Evolutionary conservation across 2,113 vertebrate species (phyloP).

Genomic region (Elanus axillaris): DNA sequence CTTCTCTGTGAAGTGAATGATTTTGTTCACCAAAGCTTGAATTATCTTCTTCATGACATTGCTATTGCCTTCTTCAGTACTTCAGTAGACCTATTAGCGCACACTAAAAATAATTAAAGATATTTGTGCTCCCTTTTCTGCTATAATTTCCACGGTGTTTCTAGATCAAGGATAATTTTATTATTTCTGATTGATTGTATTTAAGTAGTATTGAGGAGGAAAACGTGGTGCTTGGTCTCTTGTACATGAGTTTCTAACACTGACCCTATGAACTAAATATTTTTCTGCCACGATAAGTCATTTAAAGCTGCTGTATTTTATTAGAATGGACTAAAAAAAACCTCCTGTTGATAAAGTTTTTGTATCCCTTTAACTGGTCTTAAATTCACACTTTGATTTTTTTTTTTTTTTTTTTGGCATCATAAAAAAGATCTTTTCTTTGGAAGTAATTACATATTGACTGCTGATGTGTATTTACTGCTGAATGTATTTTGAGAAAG

Average conservation of each 20-base stretch:
- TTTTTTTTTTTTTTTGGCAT: neutral
- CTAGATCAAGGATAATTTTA: neutral
- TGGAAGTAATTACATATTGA: neutral
- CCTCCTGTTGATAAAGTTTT: neutral
- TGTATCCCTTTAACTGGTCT: neutral
- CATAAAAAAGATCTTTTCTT: neutral
- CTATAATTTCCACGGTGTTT: neutral
- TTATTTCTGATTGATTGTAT: neutral
- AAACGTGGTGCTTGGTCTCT: neutral
- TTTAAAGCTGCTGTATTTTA: neutral
- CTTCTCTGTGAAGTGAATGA: neutral
- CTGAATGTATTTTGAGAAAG: neutral
- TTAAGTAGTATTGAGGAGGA: neutral
- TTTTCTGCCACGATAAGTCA: neutral
- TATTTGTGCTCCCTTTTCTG: neutral
- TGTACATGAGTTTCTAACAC: neutral
- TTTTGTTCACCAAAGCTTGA: neutral
- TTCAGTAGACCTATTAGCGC: neutral
- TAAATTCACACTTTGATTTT: neutral
- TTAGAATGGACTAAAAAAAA: neutral
- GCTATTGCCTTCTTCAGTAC: neutral
- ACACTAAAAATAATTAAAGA: neutral
- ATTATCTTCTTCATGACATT: fast-evolving
- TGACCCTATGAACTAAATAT: neutral
- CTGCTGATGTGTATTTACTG: neutral